Conservation (phyloP, 2,888 invertebrate species). For the Coleophora deauratella region DNA sequence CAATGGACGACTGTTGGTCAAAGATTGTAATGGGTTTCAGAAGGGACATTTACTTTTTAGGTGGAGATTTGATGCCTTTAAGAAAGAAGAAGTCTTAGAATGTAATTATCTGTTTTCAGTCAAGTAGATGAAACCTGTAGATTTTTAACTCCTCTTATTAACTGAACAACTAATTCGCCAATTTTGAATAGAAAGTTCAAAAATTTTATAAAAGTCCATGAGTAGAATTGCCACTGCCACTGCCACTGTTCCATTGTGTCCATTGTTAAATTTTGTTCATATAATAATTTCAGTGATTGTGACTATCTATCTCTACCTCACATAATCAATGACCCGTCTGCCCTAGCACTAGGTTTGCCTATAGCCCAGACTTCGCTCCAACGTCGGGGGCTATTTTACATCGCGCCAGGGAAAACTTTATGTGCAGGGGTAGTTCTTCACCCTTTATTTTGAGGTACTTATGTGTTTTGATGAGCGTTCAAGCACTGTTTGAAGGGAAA, state of each 20-base stretch:
- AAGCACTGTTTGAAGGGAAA: slow-evolving; percentile 13
- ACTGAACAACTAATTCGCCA: too few species aligned
- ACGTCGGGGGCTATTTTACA: slow-evolving; percentile 68
- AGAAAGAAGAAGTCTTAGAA: too few species aligned
- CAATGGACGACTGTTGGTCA: slow-evolving; percentile 27
- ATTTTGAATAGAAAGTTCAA: too few species aligned
- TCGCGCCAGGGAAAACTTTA: slow-evolving; percentile 63
- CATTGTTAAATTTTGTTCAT: too few species aligned
- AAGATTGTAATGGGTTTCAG: neutral
- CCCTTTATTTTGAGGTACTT: slow-evolving; percentile 45
- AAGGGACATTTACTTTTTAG: slow-evolving; percentile 2
- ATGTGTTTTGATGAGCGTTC: slow-evolving; percentile 35
- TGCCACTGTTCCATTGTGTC: too few species aligned
- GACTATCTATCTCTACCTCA: neutral
- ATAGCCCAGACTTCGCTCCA: slow-evolving; percentile 35
- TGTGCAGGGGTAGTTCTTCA: slow-evolving; percentile 42
- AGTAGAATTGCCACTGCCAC: too few species aligned
- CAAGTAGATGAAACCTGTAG: too few species aligned
- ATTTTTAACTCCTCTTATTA: too few species aligned
- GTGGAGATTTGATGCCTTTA: too few species aligned
- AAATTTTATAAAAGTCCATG: too few species aligned
- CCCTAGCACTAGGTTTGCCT: slow-evolving; percentile 48
- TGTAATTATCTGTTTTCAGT: too few species aligned
- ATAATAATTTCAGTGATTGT: too few species aligned
- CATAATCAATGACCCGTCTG: slow-evolving; percentile 34